These are phyloP conservation scores for Temnopleurus reevesii DNA, from an alignment of 53 echinoderm and acorn worm genomes.

Conservation along the genomic window DNA sequence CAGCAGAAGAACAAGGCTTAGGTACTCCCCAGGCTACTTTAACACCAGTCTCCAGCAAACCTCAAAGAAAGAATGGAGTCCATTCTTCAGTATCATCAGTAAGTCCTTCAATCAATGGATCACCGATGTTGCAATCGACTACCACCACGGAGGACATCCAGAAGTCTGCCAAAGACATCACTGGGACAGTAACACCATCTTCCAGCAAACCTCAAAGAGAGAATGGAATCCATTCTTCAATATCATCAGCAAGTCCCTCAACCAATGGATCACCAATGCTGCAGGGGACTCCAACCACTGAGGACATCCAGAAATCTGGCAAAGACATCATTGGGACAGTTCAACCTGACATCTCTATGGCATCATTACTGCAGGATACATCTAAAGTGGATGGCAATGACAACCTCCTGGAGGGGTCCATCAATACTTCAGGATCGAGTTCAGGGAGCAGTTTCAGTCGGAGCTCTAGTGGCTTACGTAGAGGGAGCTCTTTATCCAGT, in stretches of 20 bases:
- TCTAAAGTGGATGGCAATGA: background rate
- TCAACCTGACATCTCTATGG: background rate
- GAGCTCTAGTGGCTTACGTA: background rate
- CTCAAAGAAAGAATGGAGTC: background rate
- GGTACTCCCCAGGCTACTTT: background rate
- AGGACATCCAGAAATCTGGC: background rate
- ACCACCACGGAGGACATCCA: background rate
- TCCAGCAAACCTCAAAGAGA: background rate
- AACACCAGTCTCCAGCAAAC: background rate
- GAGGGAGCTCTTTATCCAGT: background rate
- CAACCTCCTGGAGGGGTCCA: background rate
- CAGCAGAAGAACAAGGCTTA: constrained; percentile 19
- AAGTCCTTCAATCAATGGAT: background rate
- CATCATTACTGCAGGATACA: too few species aligned
- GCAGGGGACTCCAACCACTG: background rate
- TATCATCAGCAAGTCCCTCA: background rate
- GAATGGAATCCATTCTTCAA: background rate
- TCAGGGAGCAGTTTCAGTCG: background rate
- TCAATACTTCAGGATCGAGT: background rate
- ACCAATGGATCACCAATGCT: background rate
- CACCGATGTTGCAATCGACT: background rate
- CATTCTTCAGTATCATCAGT: background rate
- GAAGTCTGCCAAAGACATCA: too few species aligned
- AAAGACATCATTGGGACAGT: background rate
- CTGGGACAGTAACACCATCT: too few species aligned